phyloP scores from a whole-genome alignment of 2,797 vertebrate genomes.

The Aphelocoma californica region DNA sequence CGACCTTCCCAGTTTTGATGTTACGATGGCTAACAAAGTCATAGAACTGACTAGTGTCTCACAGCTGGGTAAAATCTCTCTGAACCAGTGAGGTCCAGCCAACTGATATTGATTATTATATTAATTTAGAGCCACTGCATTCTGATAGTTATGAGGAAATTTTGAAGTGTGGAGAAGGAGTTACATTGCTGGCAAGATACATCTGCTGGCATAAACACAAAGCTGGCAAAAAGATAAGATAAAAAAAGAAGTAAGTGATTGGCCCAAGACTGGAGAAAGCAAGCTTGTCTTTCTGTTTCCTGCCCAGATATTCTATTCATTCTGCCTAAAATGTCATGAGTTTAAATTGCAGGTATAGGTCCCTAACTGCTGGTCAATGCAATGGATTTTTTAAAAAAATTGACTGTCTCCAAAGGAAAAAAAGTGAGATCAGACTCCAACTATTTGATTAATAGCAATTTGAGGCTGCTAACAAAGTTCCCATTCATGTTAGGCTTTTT shows the following conservation, averaged over 20 bases:
- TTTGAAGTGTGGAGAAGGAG: not conserved
- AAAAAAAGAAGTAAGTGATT: not conserved
- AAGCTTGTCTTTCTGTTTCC: not conserved
- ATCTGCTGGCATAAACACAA: not conserved
- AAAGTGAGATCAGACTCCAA: not conserved
- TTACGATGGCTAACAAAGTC: not conserved
- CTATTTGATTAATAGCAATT: not conserved
- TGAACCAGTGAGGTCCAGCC: not conserved
- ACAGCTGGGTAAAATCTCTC: not conserved
- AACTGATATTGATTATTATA: not conserved
- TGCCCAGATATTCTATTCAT: not conserved
- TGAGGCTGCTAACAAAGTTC: not conserved
- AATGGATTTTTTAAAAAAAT: fast-evolving
- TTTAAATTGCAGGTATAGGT: not conserved
- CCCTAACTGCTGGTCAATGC: not conserved
- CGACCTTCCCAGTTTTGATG: not conserved
- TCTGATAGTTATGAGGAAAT: not conserved
- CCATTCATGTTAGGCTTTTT: not conserved
- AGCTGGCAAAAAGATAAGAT: not conserved
- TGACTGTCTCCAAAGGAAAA: not conserved
- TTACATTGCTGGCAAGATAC: not conserved
- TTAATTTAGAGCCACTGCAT: not conserved
- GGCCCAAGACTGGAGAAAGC: not conserved
- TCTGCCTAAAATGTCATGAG: not conserved
- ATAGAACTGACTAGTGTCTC: not conserved